These are phyloP conservation scores for Oopsacas minuta DNA, from an alignment of 37 sponge, comb jelly and placozoan genomes.

Conservation along the genomic window DNA sequence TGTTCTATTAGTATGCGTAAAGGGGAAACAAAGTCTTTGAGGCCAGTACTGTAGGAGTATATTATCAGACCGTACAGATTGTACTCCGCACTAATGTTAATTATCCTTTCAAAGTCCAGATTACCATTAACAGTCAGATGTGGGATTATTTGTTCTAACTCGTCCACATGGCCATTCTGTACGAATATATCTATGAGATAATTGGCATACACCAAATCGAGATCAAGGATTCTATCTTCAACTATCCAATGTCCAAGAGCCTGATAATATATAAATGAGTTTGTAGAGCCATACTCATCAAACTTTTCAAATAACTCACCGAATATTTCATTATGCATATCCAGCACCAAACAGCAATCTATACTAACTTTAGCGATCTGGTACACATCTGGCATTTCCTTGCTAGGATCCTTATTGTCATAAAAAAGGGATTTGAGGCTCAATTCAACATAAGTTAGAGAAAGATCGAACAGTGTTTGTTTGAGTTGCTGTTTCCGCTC, in stretches of 20 bases:
- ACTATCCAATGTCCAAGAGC: neutral
- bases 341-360: neutral
- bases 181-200: neutral
- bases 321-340: neutral
- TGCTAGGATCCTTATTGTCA: neutral
- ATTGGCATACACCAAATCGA: neutral
- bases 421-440: neutral
- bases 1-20: neutral
- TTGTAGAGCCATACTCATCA: neutral
- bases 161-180: neutral
- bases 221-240: neutral
- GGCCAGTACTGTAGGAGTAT: neutral
- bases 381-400: neutral
- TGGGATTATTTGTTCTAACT: neutral
- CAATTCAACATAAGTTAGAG: neutral
- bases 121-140: neutral
- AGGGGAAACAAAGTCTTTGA: neutral
- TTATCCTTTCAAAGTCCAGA: neutral
- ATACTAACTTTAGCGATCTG: neutral
- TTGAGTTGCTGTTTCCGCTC: neutral
- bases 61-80: neutral
- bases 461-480: neutral
- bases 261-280: neutral
- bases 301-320: conserved; percentile 6
- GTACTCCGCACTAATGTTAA: neutral